These are phyloP conservation scores for Alexandromys fortis DNA, from an alignment of 2,113 vertebrate genomes.

Conservation along the genomic window DNA sequence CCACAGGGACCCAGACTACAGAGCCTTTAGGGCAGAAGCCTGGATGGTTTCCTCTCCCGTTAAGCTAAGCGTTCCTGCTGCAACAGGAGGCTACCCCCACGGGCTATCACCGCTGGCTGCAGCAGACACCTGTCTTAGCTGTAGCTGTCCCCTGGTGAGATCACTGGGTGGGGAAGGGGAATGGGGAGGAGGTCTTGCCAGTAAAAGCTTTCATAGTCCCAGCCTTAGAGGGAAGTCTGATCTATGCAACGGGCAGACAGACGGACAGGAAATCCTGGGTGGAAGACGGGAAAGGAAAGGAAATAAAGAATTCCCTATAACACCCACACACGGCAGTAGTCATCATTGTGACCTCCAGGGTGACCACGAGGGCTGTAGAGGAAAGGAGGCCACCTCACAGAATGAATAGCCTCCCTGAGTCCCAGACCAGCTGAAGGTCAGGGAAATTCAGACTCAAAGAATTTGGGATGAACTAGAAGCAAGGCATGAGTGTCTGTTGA, in stretches of 20 bases:
- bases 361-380: not conserved
- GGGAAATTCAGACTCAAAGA: not conserved
- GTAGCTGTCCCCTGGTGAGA: not conserved
- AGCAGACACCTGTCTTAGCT: accelerated
- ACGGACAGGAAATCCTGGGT: not conserved
- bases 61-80: not conserved
- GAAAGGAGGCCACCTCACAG: not conserved
- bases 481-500: not conserved
- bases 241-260: not conserved
- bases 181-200: accelerated
- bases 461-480: not conserved
- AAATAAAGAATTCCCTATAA: accelerated
- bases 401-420: not conserved
- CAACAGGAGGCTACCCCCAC: accelerated
- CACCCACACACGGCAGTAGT: accelerated
- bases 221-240: not conserved
- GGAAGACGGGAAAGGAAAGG: not conserved
- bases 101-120: accelerated
- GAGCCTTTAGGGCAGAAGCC: not conserved
- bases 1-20: too few relatives aligned
- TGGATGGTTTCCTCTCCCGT: too few relatives aligned
- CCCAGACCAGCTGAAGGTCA: not conserved
- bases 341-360: not conserved
- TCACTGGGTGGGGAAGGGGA: not conserved
- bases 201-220: not conserved